A percentile compares a stretch with the other conserved stretches of the same genome.
phyloP scores from a whole-genome alignment of 2,888 invertebrate species.

The Digitonthophagus gazella region DNA sequence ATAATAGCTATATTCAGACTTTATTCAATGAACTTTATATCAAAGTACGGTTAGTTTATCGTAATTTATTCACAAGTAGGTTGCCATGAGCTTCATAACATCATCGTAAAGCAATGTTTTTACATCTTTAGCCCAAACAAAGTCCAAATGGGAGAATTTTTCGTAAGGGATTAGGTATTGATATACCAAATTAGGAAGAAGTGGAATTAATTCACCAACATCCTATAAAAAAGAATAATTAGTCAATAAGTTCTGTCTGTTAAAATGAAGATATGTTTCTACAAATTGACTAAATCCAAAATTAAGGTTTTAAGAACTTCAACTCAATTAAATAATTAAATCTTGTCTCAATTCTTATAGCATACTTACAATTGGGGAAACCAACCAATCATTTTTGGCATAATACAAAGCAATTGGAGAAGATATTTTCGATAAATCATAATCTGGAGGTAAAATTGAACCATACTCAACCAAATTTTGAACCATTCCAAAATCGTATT shows the following conservation, averaged over 20 bases:
- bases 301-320: too few relatives aligned
- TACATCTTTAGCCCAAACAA: conserved; percentile 64
- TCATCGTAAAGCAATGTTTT: conserved; percentile 2
- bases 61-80: conserved; percentile 5
- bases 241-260: neutral
- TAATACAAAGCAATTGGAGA: conserved; percentile 49
- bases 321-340: neutral
- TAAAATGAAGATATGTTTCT: neutral
- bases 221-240: conserved; percentile 47
- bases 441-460: conserved; percentile 43
- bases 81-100: conserved; percentile 10
- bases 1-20: neutral
- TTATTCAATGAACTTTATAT: neutral
- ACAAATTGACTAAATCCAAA: too few relatives aligned
- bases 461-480: conserved; percentile 36
- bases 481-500: conserved; percentile 26
- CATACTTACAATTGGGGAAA: conserved; percentile 39
- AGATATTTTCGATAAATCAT: conserved; percentile 44
- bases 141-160: conserved; percentile 67
- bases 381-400: conserved; percentile 51
- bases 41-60: neutral
- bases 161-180: conserved; percentile 56
- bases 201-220: conserved; percentile 54
- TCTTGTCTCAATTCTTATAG: neutral
- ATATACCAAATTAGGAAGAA: conserved; percentile 56